Base-by-base conservation (phyloP, 2,113 vertebrate genomes). In the Rhynchopsitta pachyrhyncha region DNA sequence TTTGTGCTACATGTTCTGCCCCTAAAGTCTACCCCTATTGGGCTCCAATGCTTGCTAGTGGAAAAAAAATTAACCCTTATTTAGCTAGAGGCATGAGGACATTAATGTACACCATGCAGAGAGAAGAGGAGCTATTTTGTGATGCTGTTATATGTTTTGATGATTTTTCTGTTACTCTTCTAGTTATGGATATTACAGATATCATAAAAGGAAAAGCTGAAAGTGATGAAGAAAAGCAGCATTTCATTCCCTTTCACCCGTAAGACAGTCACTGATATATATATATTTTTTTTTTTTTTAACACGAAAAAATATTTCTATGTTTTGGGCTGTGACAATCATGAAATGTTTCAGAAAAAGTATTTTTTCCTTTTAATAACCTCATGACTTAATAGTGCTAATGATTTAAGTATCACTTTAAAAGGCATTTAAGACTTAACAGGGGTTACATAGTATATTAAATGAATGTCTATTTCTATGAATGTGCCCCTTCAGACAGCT, bases 131-230 rank as follows among this genome's bases (percentile, higher is more conserved):
- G 17, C 23, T 53, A 18, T 71, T 89, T 85, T 86, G 19, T 28
- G 41, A 37, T 12, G 6, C 6, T 71, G 7, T 91, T 41, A 8
- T 14, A 13, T 49, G 19, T 86, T 63, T 37, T 82, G 13, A 71
- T 83, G 6, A 3, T 47, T 80, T 91, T 91, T 96, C 82, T 91
- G 74, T 79, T 81, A 29, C 70, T 80, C 70, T 75, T 90, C 86
- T 94, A 99, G 99, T 99, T 93, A 99, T 99, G 99, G 99, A 99
- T 97, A 99, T 99, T 95, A 99, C 98, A 74, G 99, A 99, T 92
- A 97, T 99, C 89, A 98, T 99, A 97, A 99, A 99, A 97, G 99
- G 99, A 86, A 99, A 99, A 98, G 90, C 97, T 11, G 99, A 99
- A 94, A 98, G 99, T 22, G 99, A 99, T 44, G 99, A 99, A 94